Base-by-base conservation (phyloP, 2,113 vertebrate genomes). In the Aythya baeri region DNA sequence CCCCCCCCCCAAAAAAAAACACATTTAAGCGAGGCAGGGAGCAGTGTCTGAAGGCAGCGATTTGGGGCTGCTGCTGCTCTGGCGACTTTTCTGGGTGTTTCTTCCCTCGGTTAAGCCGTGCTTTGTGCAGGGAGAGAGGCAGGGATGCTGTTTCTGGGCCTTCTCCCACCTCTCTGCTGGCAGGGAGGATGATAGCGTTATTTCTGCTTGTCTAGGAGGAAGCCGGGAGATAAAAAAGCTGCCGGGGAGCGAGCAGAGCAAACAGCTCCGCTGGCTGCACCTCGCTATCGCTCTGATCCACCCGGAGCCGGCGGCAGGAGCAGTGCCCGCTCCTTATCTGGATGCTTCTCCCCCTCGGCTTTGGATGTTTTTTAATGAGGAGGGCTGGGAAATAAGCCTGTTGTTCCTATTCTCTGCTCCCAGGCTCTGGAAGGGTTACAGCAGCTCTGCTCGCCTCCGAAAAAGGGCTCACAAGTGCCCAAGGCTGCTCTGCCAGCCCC, bases 11-110 rank as follows among this genome's bases (percentile, higher is more conserved):
- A 38, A 41, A 41, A 41, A 5, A 13, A 73, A 73, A 66, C 66
- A 2, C 13, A 5, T 74, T 79, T 13, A 1, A 22, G 15, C 0
- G 0, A 7, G 32, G 8, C 6, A 3, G 10, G 55, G 22, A 52
- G 8, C 14, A 44, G 85, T 73, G 11, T 6, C 43, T 20, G 11
- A 44, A 57, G 7, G 23, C 70, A 20, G 27, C 58, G n/a, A 36
- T 67, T 5, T 65, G 2, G 0, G 20, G 54, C 7, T 18, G 65
- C 71, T 18, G 59, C 71, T 11, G 61, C 81, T 76, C 79, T 26
- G 16, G 34, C 1, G 0, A 13, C 32, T 41, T 44, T 44, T 23
- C 81, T 62, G 49, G 41, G 7, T 5, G 11, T 31, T 83, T 54
- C 85, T 76, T 23, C 8, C 52, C 83, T 50, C 2, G 0, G 13